phyloP scores from a whole-genome alignment of 2,888 invertebrate genomes.

The Eustalomyia histrio region DNA sequence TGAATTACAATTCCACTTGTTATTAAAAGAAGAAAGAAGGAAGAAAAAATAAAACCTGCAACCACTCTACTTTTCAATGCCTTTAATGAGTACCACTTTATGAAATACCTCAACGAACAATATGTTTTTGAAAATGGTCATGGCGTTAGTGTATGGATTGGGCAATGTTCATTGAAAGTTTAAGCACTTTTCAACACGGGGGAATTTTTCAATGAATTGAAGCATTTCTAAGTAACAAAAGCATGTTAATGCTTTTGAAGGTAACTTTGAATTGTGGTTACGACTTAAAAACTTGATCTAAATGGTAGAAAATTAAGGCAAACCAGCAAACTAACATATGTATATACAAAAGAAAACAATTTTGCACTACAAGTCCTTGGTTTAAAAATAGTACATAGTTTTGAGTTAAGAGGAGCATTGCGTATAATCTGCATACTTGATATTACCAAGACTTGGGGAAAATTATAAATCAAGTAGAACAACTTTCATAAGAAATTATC shows the following conservation, averaged over 20 bases:
- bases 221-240: neutral
- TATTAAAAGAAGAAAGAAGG: neutral
- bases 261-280: neutral
- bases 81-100: conserved; percentile 22
- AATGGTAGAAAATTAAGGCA: neutral
- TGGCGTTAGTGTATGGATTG: neutral
- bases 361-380: neutral
- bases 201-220: neutral
- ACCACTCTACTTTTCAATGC: conserved; percentile 3
- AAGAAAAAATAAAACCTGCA: neutral
- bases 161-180: neutral
- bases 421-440: too few species aligned
- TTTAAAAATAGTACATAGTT: neutral
- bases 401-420: neutral
- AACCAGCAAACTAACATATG: too few species aligned
- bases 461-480: neutral
- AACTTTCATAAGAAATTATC: too few species aligned
- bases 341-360: neutral
- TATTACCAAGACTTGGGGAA: neutral
- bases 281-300: neutral
- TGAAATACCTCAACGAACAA: conserved; percentile 15
- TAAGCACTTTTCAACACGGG: neutral
- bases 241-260: neutral
- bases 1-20: conserved; percentile 32
- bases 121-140: conserved; percentile 19